phyloP scores from a whole-genome alignment of 2,888 invertebrate genomes.

The Altica lythri region DNA sequence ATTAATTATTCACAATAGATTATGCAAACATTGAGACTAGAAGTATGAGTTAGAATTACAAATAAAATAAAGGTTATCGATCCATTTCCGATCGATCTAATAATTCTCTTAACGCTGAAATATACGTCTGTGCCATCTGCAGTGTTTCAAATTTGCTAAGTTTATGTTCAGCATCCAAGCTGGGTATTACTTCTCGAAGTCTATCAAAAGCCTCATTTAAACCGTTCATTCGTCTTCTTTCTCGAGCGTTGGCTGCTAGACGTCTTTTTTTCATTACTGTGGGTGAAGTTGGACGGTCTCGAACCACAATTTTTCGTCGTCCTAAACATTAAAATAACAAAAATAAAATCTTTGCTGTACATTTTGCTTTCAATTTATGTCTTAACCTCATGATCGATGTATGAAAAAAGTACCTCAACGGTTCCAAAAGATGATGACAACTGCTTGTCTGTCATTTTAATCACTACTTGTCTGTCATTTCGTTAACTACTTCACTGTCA shows the following conservation, averaged over 20 bases:
- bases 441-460: too few species aligned
- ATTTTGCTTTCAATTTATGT: too few species aligned
- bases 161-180: constrained; percentile 70
- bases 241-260: constrained; percentile 73
- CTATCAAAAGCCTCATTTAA: constrained; percentile 75
- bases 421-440: too few species aligned
- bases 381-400: too few species aligned
- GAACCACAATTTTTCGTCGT: constrained; percentile 42
- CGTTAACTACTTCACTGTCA: too few species aligned
- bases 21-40: too few species aligned
- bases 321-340: constrained; percentile 10
- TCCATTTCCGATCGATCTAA: constrained; percentile 51
- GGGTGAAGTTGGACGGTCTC: constrained; percentile 51
- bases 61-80: too few species aligned
- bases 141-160: constrained; percentile 78
- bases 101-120: constrained; percentile 69
- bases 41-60: too few species aligned
- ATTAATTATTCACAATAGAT: too few species aligned
- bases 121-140: constrained; percentile 79
- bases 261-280: constrained; percentile 66
- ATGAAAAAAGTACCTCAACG: too few species aligned
- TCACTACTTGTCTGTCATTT: too few species aligned
- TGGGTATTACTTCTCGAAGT: constrained; percentile 70
- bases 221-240: constrained; percentile 73
- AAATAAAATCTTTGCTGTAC: too few species aligned